Evolutionary conservation across 2,797 vertebrate species (phyloP).

Genomic region (Odontamblyopus lacepedii): DNA sequence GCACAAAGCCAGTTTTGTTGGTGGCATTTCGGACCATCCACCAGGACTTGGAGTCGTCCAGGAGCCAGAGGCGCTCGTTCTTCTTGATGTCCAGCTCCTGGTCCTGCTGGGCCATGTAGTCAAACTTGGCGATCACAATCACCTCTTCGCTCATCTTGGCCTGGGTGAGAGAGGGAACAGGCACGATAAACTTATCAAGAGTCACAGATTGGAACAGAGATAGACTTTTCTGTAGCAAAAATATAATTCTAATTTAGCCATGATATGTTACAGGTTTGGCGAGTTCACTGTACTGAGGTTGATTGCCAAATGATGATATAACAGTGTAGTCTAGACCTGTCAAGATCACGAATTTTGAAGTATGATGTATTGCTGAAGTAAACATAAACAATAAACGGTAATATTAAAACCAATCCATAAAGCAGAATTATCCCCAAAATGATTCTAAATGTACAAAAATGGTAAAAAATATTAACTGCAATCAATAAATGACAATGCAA

Average conservation of each 20-base stretch:
- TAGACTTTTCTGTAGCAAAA: not conserved
- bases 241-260: not conserved
- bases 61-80: slow-evolving; percentile 90
- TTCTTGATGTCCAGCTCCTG: slow-evolving; percentile 95
- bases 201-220: not conserved
- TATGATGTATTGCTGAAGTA: too few relatives aligned
- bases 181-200: not conserved
- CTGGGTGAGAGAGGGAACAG: slow-evolving; percentile 23
- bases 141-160: slow-evolving; percentile 94
- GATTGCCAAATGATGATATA: too few relatives aligned
- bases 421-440: too few relatives aligned
- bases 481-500: too few relatives aligned
- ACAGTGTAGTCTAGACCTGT: too few relatives aligned
- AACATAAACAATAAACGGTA: too few relatives aligned
- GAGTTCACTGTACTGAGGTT: too few relatives aligned
- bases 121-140: slow-evolving; percentile 92
- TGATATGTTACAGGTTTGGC: not conserved
- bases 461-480: too few relatives aligned
- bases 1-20: slow-evolving; percentile 93
- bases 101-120: slow-evolving; percentile 93
- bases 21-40: slow-evolving; percentile 90
- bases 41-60: slow-evolving; percentile 94
- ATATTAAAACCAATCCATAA: too few relatives aligned
- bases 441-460: too few relatives aligned
- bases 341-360: too few relatives aligned